These are phyloP conservation scores for Heliconius charithonia DNA, from an alignment of 2,888 invertebrate species.

Conservation along the genomic window DNA sequence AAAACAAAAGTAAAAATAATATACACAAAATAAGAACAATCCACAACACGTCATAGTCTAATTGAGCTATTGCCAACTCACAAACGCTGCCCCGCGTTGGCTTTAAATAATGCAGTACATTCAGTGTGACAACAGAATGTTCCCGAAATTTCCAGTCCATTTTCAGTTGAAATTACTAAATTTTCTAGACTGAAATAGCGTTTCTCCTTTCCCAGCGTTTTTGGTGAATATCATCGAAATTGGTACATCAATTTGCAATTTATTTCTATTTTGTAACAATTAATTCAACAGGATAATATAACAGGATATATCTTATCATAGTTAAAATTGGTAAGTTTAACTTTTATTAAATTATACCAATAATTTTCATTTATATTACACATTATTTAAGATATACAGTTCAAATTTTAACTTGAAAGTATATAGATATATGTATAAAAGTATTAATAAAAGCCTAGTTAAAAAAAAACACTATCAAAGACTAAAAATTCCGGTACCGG, in stretches of 20 bases:
- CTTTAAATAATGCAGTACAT: conserved; percentile 3
- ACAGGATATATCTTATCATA: background rate
- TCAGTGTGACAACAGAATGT: background rate
- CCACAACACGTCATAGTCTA: background rate
- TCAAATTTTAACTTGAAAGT: too few relatives aligned
- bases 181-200: background rate
- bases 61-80: conserved; percentile 2
- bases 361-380: too few relatives aligned
- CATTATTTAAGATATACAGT: too few relatives aligned
- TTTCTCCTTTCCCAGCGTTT: background rate
- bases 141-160: background rate
- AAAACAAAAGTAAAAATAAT: background rate
- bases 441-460: background rate
- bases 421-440: background rate
- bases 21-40: background rate
- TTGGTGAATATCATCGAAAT: background rate
- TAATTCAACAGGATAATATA: background rate
- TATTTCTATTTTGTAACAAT: background rate
- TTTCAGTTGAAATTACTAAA: conserved; percentile 11
- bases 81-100: background rate
- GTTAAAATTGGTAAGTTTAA: too few relatives aligned
- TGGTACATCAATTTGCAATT: too few relatives aligned
- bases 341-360: too few relatives aligned
- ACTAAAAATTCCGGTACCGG: conserved; percentile 72
- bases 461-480: background rate